Percentiles rank a stretch among this genome's conserved stretches.
These are phyloP conservation scores for Melospiza georgiana DNA, from an alignment of 2,113 vertebrate genomes.

Conservation along the genomic window DNA sequence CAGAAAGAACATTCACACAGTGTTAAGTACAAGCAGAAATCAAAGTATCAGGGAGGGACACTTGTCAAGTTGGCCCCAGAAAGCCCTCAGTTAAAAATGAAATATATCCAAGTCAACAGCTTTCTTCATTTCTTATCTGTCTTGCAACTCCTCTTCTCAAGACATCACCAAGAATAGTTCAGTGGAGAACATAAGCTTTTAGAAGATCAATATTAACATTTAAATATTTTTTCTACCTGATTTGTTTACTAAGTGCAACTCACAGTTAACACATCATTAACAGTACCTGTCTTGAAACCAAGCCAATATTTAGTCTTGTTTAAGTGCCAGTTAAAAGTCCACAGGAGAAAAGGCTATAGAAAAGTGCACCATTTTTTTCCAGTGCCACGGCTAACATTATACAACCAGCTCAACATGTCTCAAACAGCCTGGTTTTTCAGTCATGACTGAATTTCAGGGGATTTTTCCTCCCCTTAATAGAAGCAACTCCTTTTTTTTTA, in stretches of 20 bases:
- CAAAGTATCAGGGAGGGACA: neutral
- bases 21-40: neutral
- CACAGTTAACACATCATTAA: neutral
- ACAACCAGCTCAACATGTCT: neutral
- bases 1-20: neutral
- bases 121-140: neutral
- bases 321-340: neutral
- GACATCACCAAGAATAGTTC: neutral
- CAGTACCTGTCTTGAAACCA: neutral
- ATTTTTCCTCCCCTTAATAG: neutral
- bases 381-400: neutral
- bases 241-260: neutral
- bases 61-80: neutral
- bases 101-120: neutral
- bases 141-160: neutral
- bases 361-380: rapidly evolving
- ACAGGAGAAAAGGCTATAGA: neutral
- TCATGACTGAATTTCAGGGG: neutral
- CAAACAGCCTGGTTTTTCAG: neutral
- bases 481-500: neutral
- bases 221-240: neutral
- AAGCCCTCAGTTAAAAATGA: neutral
- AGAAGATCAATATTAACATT: neutral
- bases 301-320: neutral
- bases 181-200: neutral